A percentile compares a stretch with the other conserved stretches of the same genome.
Conservation (phyloP, 2,888 invertebrate species). For the Leptopilina drosophilae region DNA sequence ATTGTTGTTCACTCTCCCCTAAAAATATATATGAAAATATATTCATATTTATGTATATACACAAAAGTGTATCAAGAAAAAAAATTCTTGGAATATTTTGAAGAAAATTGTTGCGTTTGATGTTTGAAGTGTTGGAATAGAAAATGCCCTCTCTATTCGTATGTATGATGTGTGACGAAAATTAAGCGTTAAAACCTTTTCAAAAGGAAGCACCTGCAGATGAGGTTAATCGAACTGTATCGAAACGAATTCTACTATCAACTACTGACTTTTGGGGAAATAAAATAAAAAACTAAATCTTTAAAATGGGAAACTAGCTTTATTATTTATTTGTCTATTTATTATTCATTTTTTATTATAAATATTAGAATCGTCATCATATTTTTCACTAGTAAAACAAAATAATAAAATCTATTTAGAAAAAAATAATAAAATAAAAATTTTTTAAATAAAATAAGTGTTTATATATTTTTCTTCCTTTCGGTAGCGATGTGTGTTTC, state of each 20-base stretch:
- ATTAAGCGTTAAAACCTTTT: conserved; percentile 25
- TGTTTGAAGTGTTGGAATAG: not conserved
- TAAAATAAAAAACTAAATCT: not conserved
- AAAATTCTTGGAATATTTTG: conserved; percentile 27
- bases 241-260: conserved; percentile 22
- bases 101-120: not conserved
- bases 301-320: too few species aligned
- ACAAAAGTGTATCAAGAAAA: not conserved
- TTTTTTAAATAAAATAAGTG: not conserved
- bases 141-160: not conserved
- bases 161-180: not conserved
- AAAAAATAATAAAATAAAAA: not conserved
- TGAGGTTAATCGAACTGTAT: not conserved
- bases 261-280: not conserved
- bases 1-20: too few species aligned
- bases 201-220: conserved; percentile 18
- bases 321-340: too few species aligned
- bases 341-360: too few species aligned
- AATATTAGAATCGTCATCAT: not conserved
- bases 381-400: too few species aligned
- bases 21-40: not conserved
- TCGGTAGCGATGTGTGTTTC: too few species aligned
- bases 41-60: not conserved
- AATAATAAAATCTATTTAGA: too few species aligned
- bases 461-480: too few species aligned